phyloP scores from a whole-genome alignment of 2,888 invertebrate species.

The Drosophila greeni region DNA sequence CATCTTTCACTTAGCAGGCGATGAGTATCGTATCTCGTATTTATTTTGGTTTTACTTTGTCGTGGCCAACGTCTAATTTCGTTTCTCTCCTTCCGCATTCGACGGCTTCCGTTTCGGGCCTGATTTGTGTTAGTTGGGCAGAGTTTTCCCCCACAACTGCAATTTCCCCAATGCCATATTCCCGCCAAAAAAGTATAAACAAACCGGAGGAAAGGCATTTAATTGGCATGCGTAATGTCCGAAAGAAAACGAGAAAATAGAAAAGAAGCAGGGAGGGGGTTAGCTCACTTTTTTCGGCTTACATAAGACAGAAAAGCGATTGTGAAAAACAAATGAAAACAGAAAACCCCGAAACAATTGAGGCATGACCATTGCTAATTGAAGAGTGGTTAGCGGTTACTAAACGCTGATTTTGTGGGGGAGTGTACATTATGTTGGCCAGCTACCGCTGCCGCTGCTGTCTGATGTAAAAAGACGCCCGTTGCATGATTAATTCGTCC shows the following conservation, averaged over 20 bases:
- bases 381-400: slow-evolving; percentile 36
- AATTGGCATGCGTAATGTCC: slow-evolving; percentile 57
- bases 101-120: slow-evolving; percentile 51
- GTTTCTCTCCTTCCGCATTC: slow-evolving; percentile 54
- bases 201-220: slow-evolving; percentile 29
- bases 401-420: slow-evolving; percentile 8
- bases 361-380: slow-evolving; percentile 62
- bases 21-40: slow-evolving; percentile 29
- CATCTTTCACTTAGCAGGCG: slow-evolving; percentile 56
- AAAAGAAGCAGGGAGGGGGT: slow-evolving; percentile 2
- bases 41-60: slow-evolving; percentile 21
- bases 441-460: slow-evolving; percentile 34
- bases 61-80: slow-evolving; percentile 19
- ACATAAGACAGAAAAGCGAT: slow-evolving; percentile 35
- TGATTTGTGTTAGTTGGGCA: slow-evolving; percentile 44
- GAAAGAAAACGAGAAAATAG: slow-evolving; percentile 17
- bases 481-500: slow-evolving; percentile 51
- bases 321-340: slow-evolving; percentile 44
- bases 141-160: slow-evolving; percentile 43
- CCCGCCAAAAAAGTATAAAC: slow-evolving; percentile 25
- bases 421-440: slow-evolving; percentile 9
- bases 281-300: slow-evolving; percentile 8
- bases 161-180: slow-evolving; percentile 40
- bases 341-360: slow-evolving; percentile 51
- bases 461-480: slow-evolving; percentile 50